Base-by-base conservation (phyloP, 1,140 invertebrate genomes). In the Catajapyx aquilonaris region DNA sequence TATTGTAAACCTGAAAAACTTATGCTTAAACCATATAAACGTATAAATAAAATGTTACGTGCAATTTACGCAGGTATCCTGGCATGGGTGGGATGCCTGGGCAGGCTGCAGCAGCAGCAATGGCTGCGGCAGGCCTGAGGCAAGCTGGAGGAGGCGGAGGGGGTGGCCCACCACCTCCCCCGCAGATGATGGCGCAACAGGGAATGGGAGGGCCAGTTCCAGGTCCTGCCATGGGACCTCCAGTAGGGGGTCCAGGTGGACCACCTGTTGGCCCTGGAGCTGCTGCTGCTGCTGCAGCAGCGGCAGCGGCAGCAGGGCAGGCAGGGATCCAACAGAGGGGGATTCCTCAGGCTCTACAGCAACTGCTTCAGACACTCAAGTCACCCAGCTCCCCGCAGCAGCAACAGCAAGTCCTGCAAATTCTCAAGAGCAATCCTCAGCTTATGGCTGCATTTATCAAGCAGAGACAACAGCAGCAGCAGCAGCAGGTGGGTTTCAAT, bases 381-480 rank as follows among this genome's bases (percentile, higher is more conserved):
- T 84, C 79, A 48, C 85, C 86, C 11, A 75, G 73, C 39, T 77
- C 78, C n/a, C 81, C 79, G 33, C 85, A 93, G 48, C 85, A 91
- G 51, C 88, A 95, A 50, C 75, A 83, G 50, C 81, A 91, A 60
- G 84, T 95, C 35, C 62, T 94, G 19, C 73, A 77, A 46, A 90
- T 96, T 48, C 69, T 96, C 31, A 93, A 91, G 57, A 78, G 76
- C 32, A 90, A 95, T 65, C 90, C 90, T 31, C 84, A 84, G 41
- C 64, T 96, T 9, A 95, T 95, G 87, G 88, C 90, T 37, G 85
- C 87, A 34, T 91, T 94, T 52, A 87, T 96, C 37, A 90, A 90
- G 56, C 84, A 91, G 59, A 65, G 81, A 53, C 76, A 83, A 44
- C 53, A 52, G 45, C 52, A 42, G 49, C 65, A 68, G 39, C 51